Percentiles rank a stretch among this genome's conserved stretches.
Evolutionary conservation across 2,888 invertebrate genomes (phyloP).

Genomic region (Gari tellinella): DNA sequence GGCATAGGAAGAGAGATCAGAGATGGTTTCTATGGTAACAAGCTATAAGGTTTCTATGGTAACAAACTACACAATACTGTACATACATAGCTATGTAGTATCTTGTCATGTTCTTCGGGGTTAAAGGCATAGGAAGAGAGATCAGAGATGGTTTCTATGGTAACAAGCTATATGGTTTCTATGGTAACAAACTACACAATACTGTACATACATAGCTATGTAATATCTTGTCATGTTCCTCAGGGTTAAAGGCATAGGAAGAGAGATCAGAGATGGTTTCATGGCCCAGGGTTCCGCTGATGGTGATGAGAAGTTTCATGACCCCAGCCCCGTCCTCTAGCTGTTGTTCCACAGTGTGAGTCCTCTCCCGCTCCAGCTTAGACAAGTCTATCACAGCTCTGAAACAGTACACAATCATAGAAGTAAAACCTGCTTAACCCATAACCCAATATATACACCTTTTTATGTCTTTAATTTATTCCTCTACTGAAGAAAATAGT

Average conservation of each 20-base stretch:
- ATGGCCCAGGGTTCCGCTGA: constrained; percentile 96
- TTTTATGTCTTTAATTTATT: too few relatives aligned
- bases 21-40: constrained; percentile 97
- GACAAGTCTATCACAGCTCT: constrained; percentile 94
- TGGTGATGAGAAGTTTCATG: constrained; percentile 94
- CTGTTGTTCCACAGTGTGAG: constrained; percentile 94
- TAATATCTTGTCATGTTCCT: constrained; percentile 88
- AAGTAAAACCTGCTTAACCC: too few relatives aligned
- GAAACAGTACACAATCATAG: too few relatives aligned
- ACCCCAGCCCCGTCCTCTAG: constrained; percentile 94
- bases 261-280: constrained; percentile 95
- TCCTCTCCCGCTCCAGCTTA: constrained; percentile 93
- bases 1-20: constrained; percentile 92
- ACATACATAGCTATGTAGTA: constrained; percentile 90
- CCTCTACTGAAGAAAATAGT: too few relatives aligned
- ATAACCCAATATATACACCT: too few relatives aligned
- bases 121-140: constrained; percentile 93
- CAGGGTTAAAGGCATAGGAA: constrained; percentile 92
- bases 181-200: not conserved
- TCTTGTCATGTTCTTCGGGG: constrained; percentile 88
- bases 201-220: constrained; percentile 91
- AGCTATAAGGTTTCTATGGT: too few relatives aligned
- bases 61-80: too few relatives aligned
- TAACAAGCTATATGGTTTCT: too few relatives aligned
- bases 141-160: constrained; percentile 96